Evolutionary conservation across 1,140 invertebrate species (phyloP), one percentile per base, ranked within the genome.

Genomic region (Scylla paramamosain): DNA sequence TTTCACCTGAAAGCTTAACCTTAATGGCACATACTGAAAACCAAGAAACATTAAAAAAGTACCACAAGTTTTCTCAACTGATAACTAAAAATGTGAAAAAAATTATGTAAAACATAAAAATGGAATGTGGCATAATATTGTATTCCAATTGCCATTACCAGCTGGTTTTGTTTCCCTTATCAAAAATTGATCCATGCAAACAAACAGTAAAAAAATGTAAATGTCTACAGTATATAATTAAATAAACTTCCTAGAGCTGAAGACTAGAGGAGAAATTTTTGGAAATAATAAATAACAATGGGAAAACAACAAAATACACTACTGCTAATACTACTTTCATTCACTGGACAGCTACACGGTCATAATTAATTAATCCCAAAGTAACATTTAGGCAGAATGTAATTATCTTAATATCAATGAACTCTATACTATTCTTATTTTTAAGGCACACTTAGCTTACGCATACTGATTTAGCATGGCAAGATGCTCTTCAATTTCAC

Each of bases 391-490:
- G 77, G 87, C n/a, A 96, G 92, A 93, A 48, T 14, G 92, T 93
- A 83, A 45, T 46, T 52, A 6, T 39, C 83, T 93, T 93, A 87
- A 87, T 52, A 67, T 93, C 7, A 84, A 93, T 46, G n/a, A 52
- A 31, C 82, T 25, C 83, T 86, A 67, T 25, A 45, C 45, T 90
- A 95, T 84, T 31, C 16, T 77, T 59, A 32, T 25, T 77, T 31
- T 77, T 91, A 91, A 91, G 90, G 90, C 90, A 91, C 90, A 91
- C 90, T 91, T 77, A 91, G 90, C 90, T 91, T 92, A 94, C 31
- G 59, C 67, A 77, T 77, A 77, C 67, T 77, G 67, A 77, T 77
- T 77, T 77, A n/a, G 67, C 67, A 77, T 77, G 67, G 67, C 67
- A 77, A 77, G 67, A 77, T 77, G n/a, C 67, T 77, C 67, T 77